Conservation (phyloP, 1,140 invertebrate genomes). For the Drosophila insularis region DNA sequence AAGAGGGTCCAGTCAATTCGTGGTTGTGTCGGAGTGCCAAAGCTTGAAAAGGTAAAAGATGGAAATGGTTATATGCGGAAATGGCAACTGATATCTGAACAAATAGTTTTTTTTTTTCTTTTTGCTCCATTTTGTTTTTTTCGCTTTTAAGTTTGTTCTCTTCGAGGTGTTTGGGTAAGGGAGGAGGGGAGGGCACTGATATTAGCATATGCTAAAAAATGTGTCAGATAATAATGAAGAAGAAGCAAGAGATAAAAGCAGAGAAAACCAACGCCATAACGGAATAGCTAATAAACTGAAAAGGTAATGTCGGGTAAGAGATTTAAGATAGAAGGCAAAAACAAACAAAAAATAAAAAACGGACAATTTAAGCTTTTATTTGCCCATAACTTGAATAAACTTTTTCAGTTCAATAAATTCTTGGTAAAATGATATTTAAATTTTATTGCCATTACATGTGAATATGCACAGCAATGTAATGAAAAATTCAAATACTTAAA, state of each 20-base stretch:
- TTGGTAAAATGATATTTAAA: too few relatives aligned
- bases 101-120: constrained; percentile 46
- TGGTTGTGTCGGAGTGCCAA: not conserved
- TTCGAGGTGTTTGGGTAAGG: not conserved
- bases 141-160: not conserved
- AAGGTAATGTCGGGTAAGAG: constrained; percentile 2
- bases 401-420: not conserved
- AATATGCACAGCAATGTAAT: too few relatives aligned
- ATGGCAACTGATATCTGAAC: constrained; percentile 30
- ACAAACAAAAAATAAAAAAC: not conserved
- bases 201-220: constrained; percentile 48
- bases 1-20: constrained; percentile 3
- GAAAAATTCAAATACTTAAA: too few relatives aligned
- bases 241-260: not conserved
- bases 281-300: constrained; percentile 13
- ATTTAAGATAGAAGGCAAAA: constrained; percentile 18
- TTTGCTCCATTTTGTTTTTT: not conserved
- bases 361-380: not conserved
- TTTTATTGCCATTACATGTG: too few relatives aligned
- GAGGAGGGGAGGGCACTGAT: constrained; percentile 22
- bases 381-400: not conserved
- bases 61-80: constrained; percentile 7
- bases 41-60: constrained; percentile 3
- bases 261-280: constrained; percentile 7
- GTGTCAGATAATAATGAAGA: constrained; percentile 3